phyloP scores from a whole-genome alignment of 2,113 vertebrate genomes.

The Anoplopoma fimbria region DNA sequence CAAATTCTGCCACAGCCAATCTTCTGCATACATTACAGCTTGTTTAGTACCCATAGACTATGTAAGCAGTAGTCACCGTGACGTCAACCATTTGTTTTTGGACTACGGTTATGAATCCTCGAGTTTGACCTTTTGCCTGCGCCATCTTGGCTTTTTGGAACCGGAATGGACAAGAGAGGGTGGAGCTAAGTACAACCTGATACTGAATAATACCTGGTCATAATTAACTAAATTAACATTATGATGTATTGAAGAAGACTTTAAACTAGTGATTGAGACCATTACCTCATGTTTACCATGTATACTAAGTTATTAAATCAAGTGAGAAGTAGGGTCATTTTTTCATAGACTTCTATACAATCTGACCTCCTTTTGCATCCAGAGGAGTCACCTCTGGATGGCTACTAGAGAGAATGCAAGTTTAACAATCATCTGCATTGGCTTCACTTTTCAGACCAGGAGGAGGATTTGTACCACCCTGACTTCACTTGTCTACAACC shows the following conservation, averaged over 20 bases:
- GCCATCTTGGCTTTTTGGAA: not conserved
- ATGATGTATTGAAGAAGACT: not conserved
- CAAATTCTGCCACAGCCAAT: not conserved
- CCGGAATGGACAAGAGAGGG: not conserved
- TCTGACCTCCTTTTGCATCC: too few species aligned
- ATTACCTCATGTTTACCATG: not conserved
- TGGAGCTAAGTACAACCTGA: not conserved
- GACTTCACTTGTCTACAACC: not conserved
- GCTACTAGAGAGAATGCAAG: not conserved
- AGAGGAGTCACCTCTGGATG: not conserved
- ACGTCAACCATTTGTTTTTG: not conserved
- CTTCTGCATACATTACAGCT: constrained; percentile 1
- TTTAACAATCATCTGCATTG: not conserved
- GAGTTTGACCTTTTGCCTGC: not conserved
- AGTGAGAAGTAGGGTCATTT: not conserved
- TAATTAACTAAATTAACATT: not conserved
- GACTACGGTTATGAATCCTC: not conserved
- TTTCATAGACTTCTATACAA: not conserved
- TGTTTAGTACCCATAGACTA: not conserved
- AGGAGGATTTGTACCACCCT: not conserved
- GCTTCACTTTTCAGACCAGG: not conserved
- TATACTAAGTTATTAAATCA: not conserved
- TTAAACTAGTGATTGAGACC: not conserved
- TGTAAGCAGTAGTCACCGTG: not conserved
- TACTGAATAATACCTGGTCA: not conserved